phyloP scores from a whole-genome alignment of 2,113 vertebrate species.

The Passerina amoena region DNA sequence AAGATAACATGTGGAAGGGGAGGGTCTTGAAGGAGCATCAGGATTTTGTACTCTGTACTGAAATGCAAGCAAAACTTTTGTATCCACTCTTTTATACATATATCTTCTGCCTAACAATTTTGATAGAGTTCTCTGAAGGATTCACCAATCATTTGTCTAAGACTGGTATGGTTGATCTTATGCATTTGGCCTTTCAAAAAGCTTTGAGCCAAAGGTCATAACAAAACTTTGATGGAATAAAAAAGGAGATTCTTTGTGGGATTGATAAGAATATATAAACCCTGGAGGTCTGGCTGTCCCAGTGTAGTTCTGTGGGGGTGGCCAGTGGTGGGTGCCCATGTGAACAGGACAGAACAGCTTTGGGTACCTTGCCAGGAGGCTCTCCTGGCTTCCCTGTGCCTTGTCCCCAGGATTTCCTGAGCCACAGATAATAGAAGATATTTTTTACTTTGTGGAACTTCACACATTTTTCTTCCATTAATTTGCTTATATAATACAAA shows the following conservation, averaged over 20 bases:
- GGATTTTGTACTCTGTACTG: neutral
- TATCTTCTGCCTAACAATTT: neutral
- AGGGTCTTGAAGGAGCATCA: neutral
- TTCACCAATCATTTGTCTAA: neutral
- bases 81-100: accelerated
- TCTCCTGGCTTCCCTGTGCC: neutral
- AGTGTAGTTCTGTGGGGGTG: neutral
- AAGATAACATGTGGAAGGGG: neutral
- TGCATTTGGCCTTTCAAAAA: neutral
- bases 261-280: neutral
- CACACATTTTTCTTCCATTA: neutral
- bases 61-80: neutral
- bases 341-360: neutral
- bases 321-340: neutral
- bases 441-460: neutral
- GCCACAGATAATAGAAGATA: neutral
- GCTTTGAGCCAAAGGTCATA: neutral
- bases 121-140: neutral
- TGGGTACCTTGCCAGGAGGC: neutral
- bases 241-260: neutral
- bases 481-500: neutral
- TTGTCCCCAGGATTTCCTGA: neutral
- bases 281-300: neutral
- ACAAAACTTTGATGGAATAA: neutral
- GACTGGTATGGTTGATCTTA: neutral